Evolutionary conservation across 2,888 invertebrate species (phyloP).

Genomic region (Apamea epomidion): DNA sequence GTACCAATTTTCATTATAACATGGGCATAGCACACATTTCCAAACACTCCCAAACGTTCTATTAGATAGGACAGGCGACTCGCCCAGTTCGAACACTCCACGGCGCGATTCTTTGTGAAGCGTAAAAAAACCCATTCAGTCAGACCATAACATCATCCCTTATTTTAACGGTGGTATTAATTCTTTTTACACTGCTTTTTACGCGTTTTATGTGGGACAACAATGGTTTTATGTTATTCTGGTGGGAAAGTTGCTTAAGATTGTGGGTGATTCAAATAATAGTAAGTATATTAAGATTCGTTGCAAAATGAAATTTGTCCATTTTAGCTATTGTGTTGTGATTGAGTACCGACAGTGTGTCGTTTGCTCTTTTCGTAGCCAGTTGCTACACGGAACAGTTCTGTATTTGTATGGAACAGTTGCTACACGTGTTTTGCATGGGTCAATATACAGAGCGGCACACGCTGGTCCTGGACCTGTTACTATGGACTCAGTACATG

Average conservation of each 20-base stretch:
- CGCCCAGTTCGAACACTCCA: conserved; percentile 43
- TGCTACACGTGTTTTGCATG: not conserved
- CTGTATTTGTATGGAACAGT: not conserved
- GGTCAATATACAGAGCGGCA: not conserved
- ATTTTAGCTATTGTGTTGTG: conserved; percentile 6
- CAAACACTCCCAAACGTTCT: not conserved
- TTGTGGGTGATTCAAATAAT: conserved; percentile 17
- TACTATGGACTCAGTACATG: not conserved
- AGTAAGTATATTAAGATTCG: conserved; percentile 10
- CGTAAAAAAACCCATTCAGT: conserved; percentile 71
- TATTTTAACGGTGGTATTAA: conserved; percentile 75
- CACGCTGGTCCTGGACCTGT: not conserved
- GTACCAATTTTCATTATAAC: not conserved
- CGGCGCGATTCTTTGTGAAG: conserved; percentile 51
- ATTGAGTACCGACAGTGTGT: not conserved
- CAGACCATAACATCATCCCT: conserved; percentile 71
- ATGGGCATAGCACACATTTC: not conserved
- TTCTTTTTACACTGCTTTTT: conserved; percentile 68
- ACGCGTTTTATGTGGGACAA: conserved; percentile 67
- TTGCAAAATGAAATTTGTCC: conserved; percentile 6
- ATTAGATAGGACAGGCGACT: conserved; percentile 36
- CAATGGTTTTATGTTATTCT: conserved; percentile 69
- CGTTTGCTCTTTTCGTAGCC: not conserved
- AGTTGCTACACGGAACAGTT: not conserved
- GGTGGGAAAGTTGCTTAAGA: conserved; percentile 38